Percentiles rank a stretch among this genome's conserved stretches.
These are phyloP conservation scores for Chloroclystis v-ata DNA, from an alignment of 2,888 invertebrate species.

Conservation along the genomic window DNA sequence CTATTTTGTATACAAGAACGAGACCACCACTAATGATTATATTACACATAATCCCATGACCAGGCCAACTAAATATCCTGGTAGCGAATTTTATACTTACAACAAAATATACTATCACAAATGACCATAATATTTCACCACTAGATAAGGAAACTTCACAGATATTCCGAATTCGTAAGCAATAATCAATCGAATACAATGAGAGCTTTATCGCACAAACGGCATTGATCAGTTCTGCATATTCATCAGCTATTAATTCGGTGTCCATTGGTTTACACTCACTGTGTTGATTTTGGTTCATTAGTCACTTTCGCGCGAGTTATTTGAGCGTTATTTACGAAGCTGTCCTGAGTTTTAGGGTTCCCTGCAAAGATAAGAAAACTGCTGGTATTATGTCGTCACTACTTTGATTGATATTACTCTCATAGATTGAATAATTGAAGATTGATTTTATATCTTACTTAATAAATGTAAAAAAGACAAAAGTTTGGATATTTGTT, in stretches of 20 bases:
- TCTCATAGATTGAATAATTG: too few species aligned
- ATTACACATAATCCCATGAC: too few species aligned
- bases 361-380: neutral
- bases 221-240: conserved; percentile 45
- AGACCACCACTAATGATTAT: too few species aligned
- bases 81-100: too few species aligned
- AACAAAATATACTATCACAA: neutral
- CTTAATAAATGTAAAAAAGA: too few species aligned
- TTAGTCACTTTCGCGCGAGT: conserved; percentile 63
- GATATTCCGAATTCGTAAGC: conserved; percentile 34
- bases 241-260: conserved; percentile 70
- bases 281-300: conserved; percentile 65
- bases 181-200: conserved; percentile 56
- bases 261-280: conserved; percentile 64
- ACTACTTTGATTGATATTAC: too few species aligned
- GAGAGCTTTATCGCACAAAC: conserved; percentile 51
- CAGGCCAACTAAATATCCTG: too few species aligned
- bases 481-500: too few species aligned
- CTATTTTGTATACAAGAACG: too few species aligned
- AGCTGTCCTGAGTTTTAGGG: conserved; percentile 8
- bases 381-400: too few species aligned
- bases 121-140: too few species aligned
- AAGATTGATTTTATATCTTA: too few species aligned
- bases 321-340: conserved; percentile 41
- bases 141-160: conserved; percentile 13